Base-by-base conservation (phyloP, 2,888 invertebrate genomes). In the Hypomecis punctinalis region DNA sequence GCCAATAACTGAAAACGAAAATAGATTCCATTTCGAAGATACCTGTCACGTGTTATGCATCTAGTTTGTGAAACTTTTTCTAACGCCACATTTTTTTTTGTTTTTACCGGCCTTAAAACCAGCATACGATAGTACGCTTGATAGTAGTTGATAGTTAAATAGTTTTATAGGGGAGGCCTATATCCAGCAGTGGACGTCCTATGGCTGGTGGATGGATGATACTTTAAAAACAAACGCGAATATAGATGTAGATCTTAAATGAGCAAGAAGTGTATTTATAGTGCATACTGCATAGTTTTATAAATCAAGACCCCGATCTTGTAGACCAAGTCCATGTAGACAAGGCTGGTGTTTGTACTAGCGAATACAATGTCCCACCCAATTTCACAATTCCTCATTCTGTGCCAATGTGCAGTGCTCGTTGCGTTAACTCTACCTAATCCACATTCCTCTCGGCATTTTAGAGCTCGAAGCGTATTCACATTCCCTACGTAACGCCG, bases 1-100 rank as follows among this genome's bases (percentile, higher is more conserved):
- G 92, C 85, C 90, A 89, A 81, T 85, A 84, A 85, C 86, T 81
- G 80, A 83, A 82, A 81, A 82, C 82, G 77, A 84, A 89, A 89
- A 89, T 88, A 89, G 80, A 79, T 67, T 76, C 77, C 75, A 64
- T 56, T 43, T 23, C 43, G 39, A 49, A 55, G 56, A 63, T 68
- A 69, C 67, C 68, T 68, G 66, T 66, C 66, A 47, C 43, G 37
- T 43, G 10, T 43, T 33, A 49, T 49, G 57, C 36, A 56, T 45
- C 35, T 46, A 10, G 33, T 45, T 51, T 37, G 39, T 62, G 9
- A 48, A 55, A 45, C 39, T 6, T 0, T 47, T 35, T 49, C 11
- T 13, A 43, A 23, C n/a, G 13, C 3, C 6, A 7, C 7, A 9
- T 9, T 39, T 42, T 23, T 52, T 51, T 11, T 42, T 23, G 40